Base-by-base conservation (phyloP, 2,888 invertebrate genomes). In the Drosophila suboccidentalis region DNA sequence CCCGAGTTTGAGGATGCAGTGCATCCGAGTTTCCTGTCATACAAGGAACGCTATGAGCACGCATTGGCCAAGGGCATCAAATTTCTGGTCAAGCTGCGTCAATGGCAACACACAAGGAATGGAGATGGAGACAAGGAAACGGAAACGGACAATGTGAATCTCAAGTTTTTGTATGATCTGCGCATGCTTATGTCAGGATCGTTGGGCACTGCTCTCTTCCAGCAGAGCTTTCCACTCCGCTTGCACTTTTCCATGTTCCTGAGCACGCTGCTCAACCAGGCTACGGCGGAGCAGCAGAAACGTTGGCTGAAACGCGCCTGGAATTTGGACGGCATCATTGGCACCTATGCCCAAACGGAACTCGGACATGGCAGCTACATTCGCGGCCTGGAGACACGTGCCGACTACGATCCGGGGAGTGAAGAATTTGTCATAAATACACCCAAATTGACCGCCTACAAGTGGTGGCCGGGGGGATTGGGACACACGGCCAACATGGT, bases 381-480 rank as follows among this genome's bases (percentile, higher is more conserved):
- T 64, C 95, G 97, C 78, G 92, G 97, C 0, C 92, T 99, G 75
- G 98, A 99, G 94, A 98, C 98, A 0, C 97, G 96, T 0, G 97
- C 98, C 1, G 97, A 96, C 0, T 99, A 97, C 91, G 98, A 98
- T 91, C 93, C 95, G 0, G 90, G 92, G 2, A 96, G 95, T 0
- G 94, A 97, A 91, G 97, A 98, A 93, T 99, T 99, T 90, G 93
- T 98, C 19, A 92, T 99, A 32, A 95, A 98, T 90, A 96, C 96
- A 58, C 98, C 98, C 1, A 96, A 96, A 0, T 92, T 97, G 22
- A 96, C 97, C 0, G 95, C 98, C 0, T 97, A 96, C 91, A 99
- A 98, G 93, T 98, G 98, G 98, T 98, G 98, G 98, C 98, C 98
- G n/a, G 98, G 98, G 6, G 96, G 96, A 90, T 93, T 98, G 95